Evolutionary conservation across 2,797 vertebrate species (phyloP).

Genomic region (Clarias platycephalus): DNA sequence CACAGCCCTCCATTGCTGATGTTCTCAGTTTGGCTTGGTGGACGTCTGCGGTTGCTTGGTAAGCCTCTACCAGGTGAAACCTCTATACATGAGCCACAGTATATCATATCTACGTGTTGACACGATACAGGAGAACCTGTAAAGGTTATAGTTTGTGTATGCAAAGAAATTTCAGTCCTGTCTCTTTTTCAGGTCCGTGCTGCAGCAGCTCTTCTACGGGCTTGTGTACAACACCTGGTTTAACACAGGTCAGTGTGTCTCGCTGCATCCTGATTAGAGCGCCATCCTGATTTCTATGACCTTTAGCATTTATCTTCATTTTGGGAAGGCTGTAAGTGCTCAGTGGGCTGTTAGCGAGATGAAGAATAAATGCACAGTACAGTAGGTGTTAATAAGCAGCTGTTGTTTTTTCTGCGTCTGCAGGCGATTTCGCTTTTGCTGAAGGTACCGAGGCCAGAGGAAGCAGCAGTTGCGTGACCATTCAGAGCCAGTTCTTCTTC

Average conservation of each 20-base stretch:
- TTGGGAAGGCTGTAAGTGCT: no score
- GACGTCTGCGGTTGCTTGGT: constrained; percentile 95
- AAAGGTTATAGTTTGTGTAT: not conserved
- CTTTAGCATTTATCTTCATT: not conserved
- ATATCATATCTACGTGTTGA: not conserved
- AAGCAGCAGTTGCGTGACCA: constrained; percentile 90
- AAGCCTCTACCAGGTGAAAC: constrained; percentile 59
- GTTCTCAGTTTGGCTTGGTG: constrained; percentile 94
- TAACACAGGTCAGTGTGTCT: constrained; percentile 76
- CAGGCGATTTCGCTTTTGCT: constrained; percentile 79
- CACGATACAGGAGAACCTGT: not conserved
- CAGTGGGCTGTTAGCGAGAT: not conserved
- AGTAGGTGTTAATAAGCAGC: not conserved
- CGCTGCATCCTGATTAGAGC: not conserved
- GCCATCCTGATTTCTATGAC: not conserved
- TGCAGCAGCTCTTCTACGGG: constrained; percentile 90
- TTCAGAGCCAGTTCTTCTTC: constrained; percentile 97
- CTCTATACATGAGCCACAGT: not conserved
- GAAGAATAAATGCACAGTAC: not conserved
- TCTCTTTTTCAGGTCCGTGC: constrained; percentile 80
- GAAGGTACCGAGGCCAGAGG: constrained; percentile 84
- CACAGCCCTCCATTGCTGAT: constrained; percentile 91
- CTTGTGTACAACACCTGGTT: constrained; percentile 91
- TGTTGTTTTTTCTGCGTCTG: constrained; percentile 15
- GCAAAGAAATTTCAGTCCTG: not conserved